Percentiles rank a stretch among this genome's conserved stretches.
These are phyloP conservation scores for Rotaria sp. DNA, from an alignment of 2,888 invertebrate species.

Conservation along the genomic window DNA sequence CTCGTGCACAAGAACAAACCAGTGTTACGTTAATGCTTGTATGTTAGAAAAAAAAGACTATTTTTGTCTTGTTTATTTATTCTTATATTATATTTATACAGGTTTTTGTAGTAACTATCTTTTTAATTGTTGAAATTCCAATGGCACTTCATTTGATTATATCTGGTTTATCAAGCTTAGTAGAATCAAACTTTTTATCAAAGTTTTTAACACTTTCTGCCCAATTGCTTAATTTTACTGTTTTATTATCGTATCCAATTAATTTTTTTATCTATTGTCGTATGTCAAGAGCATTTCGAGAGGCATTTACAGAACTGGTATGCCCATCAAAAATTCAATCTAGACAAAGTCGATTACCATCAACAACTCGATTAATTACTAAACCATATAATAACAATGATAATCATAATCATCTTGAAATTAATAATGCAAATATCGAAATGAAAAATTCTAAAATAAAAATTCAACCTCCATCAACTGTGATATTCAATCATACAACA, in stretches of 20 bases:
- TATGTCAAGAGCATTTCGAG: conserved; percentile 30
- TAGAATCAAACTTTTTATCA: background rate
- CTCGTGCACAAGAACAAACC: background rate
- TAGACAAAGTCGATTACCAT: background rate
- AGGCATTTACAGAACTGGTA: conserved; percentile 25
- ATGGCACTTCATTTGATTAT: conserved; percentile 19
- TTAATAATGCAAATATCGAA: background rate
- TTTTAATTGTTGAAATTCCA: conserved; percentile 30
- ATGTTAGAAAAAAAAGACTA: background rate
- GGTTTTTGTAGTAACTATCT: conserved; percentile 16
- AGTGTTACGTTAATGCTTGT: conserved; percentile 26
- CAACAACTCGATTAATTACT: background rate
- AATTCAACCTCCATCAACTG: background rate
- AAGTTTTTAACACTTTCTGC: background rate
- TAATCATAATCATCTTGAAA: background rate
- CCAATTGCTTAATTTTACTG: conserved; percentile 23
- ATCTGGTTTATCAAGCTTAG: too few relatives aligned
- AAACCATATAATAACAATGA: background rate
- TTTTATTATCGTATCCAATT: conserved; percentile 31
- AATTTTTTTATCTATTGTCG: conserved; percentile 36
- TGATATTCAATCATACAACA: background rate
- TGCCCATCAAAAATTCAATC: background rate
- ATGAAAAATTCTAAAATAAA: background rate
- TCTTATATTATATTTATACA: background rate
- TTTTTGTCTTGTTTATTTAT: background rate